These are phyloP conservation scores for Sebastes hubbsi DNA, from an alignment of 2,797 vertebrate species.

Conservation along the genomic window DNA sequence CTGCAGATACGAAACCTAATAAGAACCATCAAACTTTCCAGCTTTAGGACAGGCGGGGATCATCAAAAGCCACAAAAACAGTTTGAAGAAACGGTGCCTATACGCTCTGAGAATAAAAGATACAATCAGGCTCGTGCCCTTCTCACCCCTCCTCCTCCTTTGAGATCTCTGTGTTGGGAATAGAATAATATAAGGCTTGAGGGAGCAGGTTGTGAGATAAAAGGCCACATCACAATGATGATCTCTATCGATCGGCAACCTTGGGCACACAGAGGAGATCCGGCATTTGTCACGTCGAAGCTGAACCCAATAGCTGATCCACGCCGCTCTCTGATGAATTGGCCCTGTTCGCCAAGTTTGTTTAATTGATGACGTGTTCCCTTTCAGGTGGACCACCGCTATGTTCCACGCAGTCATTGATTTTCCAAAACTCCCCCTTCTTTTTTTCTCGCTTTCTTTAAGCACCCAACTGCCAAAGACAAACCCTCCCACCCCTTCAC, in stretches of 20 bases:
- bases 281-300: slow-evolving; percentile 82
- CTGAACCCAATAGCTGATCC: slow-evolving; percentile 82
- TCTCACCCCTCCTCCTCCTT: slow-evolving; percentile 61
- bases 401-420: slow-evolving; percentile 71
- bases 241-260: slow-evolving; percentile 86
- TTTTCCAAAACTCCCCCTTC: slow-evolving; percentile 70
- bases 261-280: slow-evolving; percentile 80
- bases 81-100: slow-evolving; percentile 48
- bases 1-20: slow-evolving; percentile 20
- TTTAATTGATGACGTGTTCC: slow-evolving; percentile 84
- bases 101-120: slow-evolving; percentile 67
- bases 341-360: slow-evolving; percentile 78
- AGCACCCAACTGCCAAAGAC: slow-evolving; percentile 51
- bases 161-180: slow-evolving; percentile 79
- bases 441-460: slow-evolving; percentile 39
- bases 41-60: slow-evolving; percentile 31
- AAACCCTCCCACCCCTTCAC: slow-evolving; percentile 8
- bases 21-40: slow-evolving; percentile 28
- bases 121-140: slow-evolving; percentile 67
- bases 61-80: slow-evolving; percentile 54
- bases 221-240: slow-evolving; percentile 87
- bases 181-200: slow-evolving; percentile 83
- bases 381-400: slow-evolving; percentile 75
- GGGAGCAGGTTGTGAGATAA: slow-evolving; percentile 81
- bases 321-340: slow-evolving; percentile 79